A percentile compares a stretch with the other conserved stretches of the same genome.
Evolutionary conservation across 2,113 vertebrate species (phyloP).

Genomic region (Scolopax mira): DNA sequence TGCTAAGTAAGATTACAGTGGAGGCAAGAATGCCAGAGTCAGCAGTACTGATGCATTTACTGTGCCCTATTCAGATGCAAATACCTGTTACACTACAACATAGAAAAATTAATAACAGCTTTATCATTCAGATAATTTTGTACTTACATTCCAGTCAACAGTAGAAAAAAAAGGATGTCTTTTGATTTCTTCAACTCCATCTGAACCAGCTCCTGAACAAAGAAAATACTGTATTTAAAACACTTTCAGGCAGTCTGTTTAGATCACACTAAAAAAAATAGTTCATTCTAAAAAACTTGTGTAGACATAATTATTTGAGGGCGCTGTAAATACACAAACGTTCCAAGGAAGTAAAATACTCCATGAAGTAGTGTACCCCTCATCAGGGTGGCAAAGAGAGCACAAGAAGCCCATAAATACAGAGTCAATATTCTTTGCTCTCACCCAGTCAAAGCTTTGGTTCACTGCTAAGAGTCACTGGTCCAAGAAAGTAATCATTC

Average conservation of each 20-base stretch:
- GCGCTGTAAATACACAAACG: neutral
- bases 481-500: neutral
- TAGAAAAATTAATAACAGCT: neutral
- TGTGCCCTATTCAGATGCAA: neutral
- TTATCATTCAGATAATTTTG: neutral
- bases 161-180: constrained; percentile 95
- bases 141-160: constrained; percentile 98
- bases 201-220: constrained; percentile 87
- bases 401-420: neutral
- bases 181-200: constrained; percentile 98
- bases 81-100: neutral
- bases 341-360: neutral
- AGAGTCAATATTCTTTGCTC: neutral
- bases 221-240: neutral
- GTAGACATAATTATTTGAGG: neutral
- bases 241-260: neutral
- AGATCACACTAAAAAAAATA: neutral
- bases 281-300: neutral
- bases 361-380: neutral
- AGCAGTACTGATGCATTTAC: neutral
- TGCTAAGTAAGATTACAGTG: neutral
- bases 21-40: neutral
- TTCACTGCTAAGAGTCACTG: neutral
- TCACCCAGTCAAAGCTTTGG: neutral
- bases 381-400: neutral